Conservation (phyloP, 2,797 vertebrate species). For the Monodelphis domestica region DNA sequence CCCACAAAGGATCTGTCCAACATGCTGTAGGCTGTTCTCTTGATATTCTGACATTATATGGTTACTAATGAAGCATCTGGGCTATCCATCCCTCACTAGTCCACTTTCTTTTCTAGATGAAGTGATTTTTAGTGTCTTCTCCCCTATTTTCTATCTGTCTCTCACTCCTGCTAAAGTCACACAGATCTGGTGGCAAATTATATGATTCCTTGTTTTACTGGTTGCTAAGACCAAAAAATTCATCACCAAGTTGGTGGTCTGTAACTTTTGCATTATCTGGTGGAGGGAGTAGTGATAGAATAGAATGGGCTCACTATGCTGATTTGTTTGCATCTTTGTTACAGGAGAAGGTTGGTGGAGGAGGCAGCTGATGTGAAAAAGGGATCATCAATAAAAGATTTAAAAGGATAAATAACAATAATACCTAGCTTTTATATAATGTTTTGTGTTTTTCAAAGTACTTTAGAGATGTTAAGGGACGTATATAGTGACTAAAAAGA, state of each 20-base stretch:
- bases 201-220: background rate
- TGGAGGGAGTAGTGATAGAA: background rate
- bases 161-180: background rate
- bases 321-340: background rate
- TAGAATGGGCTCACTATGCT: background rate
- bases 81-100: background rate
- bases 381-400: background rate
- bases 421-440: background rate
- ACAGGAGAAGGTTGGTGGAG: rapidly evolving
- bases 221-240: background rate
- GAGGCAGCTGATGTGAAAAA: background rate
- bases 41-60: background rate
- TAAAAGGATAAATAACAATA: background rate
- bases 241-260: background rate
- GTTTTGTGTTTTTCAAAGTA: background rate
- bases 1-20: background rate
- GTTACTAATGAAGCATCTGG: background rate
- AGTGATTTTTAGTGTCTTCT: background rate
- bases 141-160: background rate
- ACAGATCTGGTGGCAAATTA: background rate
- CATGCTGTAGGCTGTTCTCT: background rate
- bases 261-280: background rate
- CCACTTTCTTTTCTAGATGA: background rate
- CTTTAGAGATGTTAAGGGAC: background rate
- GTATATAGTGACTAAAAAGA: too few relatives aligned